These are phyloP conservation scores for Lacerta bilineata DNA, from an alignment of 2,797 vertebrate species.

Conservation along the genomic window DNA sequence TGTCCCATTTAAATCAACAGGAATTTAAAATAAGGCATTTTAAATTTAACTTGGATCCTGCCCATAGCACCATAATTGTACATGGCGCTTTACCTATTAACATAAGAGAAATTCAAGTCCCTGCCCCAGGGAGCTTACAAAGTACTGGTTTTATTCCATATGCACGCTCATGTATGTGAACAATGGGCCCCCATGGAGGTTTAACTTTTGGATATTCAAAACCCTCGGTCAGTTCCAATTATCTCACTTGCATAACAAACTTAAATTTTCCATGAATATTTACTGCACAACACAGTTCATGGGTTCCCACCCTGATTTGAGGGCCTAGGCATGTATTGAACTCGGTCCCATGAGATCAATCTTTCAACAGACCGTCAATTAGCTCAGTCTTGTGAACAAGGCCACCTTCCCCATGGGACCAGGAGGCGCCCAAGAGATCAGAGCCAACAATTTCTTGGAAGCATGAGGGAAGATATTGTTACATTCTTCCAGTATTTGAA, in stretches of 20 bases:
- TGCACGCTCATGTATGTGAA: background rate
- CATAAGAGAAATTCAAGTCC: background rate
- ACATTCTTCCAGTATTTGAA: slow-evolving; percentile 5
- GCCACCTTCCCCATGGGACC: too few relatives aligned
- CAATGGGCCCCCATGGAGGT: background rate
- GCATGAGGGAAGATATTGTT: background rate
- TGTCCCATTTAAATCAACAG: background rate
- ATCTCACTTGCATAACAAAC: background rate
- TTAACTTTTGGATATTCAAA: slow-evolving; percentile 2
- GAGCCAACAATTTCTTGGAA: slow-evolving; percentile 7
- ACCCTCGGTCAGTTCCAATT: background rate
- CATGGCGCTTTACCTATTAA: background rate
- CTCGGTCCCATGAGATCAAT: background rate
- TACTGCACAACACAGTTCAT: background rate
- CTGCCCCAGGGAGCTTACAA: background rate
- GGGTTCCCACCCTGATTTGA: slow-evolving; percentile 17
- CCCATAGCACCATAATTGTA: background rate
- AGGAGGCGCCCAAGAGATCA: slow-evolving; percentile 1
- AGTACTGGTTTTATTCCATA: background rate
- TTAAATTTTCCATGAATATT: background rate
- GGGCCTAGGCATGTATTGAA: background rate
- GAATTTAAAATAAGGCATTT: background rate
- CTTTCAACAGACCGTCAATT: background rate
- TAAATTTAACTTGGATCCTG: background rate
- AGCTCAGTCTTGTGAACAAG: background rate